Conservation (phyloP, 2,113 vertebrate species). For the Cyprinodon tularosa region DNA sequence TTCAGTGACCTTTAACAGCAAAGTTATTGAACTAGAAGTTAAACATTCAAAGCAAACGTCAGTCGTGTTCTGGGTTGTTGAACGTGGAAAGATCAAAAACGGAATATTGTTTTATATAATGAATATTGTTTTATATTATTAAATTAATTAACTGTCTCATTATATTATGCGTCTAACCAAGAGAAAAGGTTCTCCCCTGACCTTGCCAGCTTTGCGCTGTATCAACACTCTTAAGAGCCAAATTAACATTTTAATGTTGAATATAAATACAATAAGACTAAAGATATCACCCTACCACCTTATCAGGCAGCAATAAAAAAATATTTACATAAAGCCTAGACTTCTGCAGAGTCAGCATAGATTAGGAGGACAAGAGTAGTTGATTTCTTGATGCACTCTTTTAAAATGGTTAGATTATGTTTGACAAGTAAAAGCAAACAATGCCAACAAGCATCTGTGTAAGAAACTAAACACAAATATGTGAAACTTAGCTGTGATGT, state of each 20-base stretch:
- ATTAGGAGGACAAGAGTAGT: neutral
- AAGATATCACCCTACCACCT: neutral
- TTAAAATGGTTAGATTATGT: too few species aligned
- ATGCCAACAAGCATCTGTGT: too few species aligned
- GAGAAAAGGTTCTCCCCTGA: neutral
- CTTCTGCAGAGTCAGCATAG: slow-evolving; percentile 1
- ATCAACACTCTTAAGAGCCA: slow-evolving; percentile 11
- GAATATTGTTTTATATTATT: neutral
- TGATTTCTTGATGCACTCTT: neutral
- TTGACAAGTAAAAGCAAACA: too few species aligned
- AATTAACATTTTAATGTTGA: neutral
- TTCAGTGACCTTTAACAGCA: slow-evolving; percentile 25
- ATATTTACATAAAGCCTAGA: slow-evolving; percentile 20
- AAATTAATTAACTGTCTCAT: neutral
- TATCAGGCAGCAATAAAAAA: slow-evolving; percentile 1
- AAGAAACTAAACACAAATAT: too few species aligned
- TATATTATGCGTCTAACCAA: neutral
- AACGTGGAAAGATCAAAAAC: neutral
- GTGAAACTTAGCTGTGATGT: too few species aligned
- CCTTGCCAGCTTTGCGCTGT: neutral
- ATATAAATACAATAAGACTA: neutral
- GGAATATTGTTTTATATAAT: neutral
- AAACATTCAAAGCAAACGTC: neutral
- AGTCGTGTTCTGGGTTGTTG: slow-evolving; percentile 3
- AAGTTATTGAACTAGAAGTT: slow-evolving; percentile 16